phyloP scores from a whole-genome alignment of 2,888 invertebrate genomes.

The Cephus runcator region DNA sequence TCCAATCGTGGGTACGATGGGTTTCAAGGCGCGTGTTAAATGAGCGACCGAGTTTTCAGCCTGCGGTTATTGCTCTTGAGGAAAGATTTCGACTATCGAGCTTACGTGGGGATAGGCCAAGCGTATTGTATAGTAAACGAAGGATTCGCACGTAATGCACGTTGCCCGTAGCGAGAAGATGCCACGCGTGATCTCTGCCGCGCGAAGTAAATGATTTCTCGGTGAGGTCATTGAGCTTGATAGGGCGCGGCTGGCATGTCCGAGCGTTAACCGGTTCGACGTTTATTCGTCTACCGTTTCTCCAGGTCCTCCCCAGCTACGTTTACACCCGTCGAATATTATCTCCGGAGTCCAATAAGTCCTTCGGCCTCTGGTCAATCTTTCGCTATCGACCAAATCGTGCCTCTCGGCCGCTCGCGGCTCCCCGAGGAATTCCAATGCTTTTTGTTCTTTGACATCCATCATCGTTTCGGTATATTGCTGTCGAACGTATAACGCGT shows the following conservation, averaged over 20 bases:
- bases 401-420: too few species aligned
- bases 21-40: too few species aligned
- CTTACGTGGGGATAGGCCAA: neutral
- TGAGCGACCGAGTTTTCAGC: neutral
- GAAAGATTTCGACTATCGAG: neutral
- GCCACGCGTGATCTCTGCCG: slow-evolving; percentile 28
- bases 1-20: too few species aligned
- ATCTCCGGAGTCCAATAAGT: neutral
- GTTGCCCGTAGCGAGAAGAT: slow-evolving; percentile 2
- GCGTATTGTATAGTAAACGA: neutral
- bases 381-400: neutral
- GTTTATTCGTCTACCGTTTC: neutral
- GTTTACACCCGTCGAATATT: neutral
- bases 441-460: neutral
- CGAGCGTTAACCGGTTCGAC: slow-evolving; percentile 23
- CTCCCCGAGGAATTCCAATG: neutral
- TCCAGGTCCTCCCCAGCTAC: neutral
- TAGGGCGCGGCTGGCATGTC: slow-evolving; percentile 54
- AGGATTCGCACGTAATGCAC: neutral
- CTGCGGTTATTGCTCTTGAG: neutral
- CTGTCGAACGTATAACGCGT: neutral
- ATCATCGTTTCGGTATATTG: neutral
- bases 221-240: slow-evolving; percentile 61
- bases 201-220: slow-evolving; percentile 55
- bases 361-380: neutral